Conservation (phyloP, 2,113 vertebrate genomes). For the Alexandromys fortis region DNA sequence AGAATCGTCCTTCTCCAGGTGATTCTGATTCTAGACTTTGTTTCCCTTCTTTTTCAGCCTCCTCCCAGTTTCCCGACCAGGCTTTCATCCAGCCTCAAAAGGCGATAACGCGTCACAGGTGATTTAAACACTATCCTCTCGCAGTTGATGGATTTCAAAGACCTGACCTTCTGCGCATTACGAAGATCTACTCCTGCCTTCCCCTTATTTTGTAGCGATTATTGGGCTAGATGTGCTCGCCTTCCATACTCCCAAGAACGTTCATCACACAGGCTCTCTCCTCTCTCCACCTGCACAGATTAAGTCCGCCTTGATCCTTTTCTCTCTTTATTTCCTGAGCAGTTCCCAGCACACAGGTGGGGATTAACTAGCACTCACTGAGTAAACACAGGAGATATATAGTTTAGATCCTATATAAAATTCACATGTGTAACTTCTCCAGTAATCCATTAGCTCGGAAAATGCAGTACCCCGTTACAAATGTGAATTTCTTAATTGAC, state of each 20-base stretch:
- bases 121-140: constrained; percentile 72
- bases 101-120: constrained; percentile 51
- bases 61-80: neutral
- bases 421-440: neutral
- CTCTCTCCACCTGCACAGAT: neutral
- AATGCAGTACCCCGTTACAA: constrained; percentile 1
- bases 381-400: neutral
- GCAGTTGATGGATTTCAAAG: constrained; percentile 69
- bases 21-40: neutral
- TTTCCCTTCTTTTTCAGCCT: neutral
- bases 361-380: neutral
- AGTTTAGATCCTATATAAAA: neutral
- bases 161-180: constrained; percentile 65
- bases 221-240: constrained; percentile 58
- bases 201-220: constrained; percentile 65
- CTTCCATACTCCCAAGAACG: constrained; percentile 36
- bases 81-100: constrained; percentile 24
- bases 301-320: neutral
- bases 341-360: constrained; percentile 18
- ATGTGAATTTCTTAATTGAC: constrained; percentile 44
- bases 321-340: neutral
- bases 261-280: constrained; percentile 62
- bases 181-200: constrained; percentile 69
- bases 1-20: neutral
- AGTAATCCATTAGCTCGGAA: constrained; percentile 33